phyloP scores from a whole-genome alignment of 2,888 invertebrate genomes.

The Eledona agricola region DNA sequence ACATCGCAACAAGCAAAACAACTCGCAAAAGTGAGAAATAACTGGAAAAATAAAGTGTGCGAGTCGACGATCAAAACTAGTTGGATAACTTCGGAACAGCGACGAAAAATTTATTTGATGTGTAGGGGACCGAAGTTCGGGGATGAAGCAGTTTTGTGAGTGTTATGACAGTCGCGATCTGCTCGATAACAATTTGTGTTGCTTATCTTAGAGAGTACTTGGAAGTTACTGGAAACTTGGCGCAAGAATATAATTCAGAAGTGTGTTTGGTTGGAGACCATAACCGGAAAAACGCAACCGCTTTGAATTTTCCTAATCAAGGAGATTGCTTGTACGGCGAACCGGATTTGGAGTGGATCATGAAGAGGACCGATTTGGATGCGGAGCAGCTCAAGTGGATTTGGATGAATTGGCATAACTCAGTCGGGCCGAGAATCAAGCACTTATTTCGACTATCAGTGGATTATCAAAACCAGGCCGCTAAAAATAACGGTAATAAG shows the following conservation, averaged over 20 bases:
- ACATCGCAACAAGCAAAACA: slow-evolving; percentile 44
- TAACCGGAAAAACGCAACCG: slow-evolving; percentile 8
- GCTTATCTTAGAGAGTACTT: slow-evolving; percentile 46
- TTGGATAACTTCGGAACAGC: slow-evolving; percentile 53
- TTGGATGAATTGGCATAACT: slow-evolving; percentile 75
- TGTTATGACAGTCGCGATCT: slow-evolving; percentile 8
- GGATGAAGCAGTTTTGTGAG: slow-evolving; percentile 66
- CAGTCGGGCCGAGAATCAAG: slow-evolving; percentile 68
- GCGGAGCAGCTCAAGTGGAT: slow-evolving; percentile 62
- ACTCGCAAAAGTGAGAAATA: slow-evolving; percentile 50
- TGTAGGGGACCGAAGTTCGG: slow-evolving; percentile 72
- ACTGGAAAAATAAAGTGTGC: slow-evolving; percentile 59
- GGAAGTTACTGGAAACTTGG: slow-evolving; percentile 64
- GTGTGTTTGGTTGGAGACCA: slow-evolving; percentile 64
- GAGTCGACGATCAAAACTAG: slow-evolving; percentile 41
- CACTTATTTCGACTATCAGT: slow-evolving; percentile 65
- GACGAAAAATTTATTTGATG: slow-evolving; percentile 67
- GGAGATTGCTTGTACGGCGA: slow-evolving; percentile 69
- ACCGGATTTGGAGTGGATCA: slow-evolving; percentile 69
- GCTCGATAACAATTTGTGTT: not conserved
- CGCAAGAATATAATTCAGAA: slow-evolving; percentile 68
- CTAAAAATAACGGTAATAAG: slow-evolving; percentile 72
- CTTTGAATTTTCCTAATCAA: slow-evolving; percentile 46
- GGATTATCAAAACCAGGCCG: slow-evolving; percentile 70
- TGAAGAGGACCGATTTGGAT: slow-evolving; percentile 60